A percentile compares a stretch with the other conserved stretches of the same genome.
These are phyloP conservation scores for Ceratina australensis DNA, from an alignment of 1,140 invertebrate species.

Conservation along the genomic window DNA sequence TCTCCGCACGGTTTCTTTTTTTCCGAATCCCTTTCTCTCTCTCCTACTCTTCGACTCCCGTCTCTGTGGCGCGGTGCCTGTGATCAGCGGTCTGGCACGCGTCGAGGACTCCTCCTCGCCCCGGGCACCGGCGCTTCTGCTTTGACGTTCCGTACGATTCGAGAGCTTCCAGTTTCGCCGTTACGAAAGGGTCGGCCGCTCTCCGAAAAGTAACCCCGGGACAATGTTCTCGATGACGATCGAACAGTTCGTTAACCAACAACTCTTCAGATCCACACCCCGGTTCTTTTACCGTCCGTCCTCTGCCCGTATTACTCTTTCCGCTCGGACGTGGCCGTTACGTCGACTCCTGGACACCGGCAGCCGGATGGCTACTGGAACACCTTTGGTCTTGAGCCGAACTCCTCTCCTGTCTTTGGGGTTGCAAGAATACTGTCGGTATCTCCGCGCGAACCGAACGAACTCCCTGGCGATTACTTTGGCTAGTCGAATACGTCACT, in stretches of 20 bases:
- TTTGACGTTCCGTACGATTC: constrained; percentile 71
- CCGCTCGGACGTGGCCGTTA: background rate
- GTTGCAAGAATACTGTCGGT: constrained; percentile 47
- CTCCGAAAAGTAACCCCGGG: constrained; percentile 57
- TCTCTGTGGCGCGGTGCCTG: constrained; percentile 68
- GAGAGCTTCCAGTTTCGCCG: constrained; percentile 59
- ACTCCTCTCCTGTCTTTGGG: constrained; percentile 16
- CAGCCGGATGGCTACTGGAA: background rate
- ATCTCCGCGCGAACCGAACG: background rate
- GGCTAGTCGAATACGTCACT: constrained; percentile 11
- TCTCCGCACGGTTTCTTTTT: constrained; percentile 31
- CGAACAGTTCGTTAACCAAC: constrained; percentile 47
- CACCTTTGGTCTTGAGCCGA: background rate
- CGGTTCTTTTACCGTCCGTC: background rate
- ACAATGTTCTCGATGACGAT: constrained; percentile 59
- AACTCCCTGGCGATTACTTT: background rate
- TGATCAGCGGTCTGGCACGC: constrained; percentile 77
- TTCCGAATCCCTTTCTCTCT: constrained; percentile 45
- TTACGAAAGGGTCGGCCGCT: constrained; percentile 51
- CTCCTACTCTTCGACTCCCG: constrained; percentile 52
- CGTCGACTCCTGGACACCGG: background rate
- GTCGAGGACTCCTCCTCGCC: constrained; percentile 74
- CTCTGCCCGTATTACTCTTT: no score
- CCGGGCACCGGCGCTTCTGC: constrained; percentile 75
- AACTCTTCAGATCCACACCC: background rate